Evolutionary conservation across 2,888 invertebrate genomes (phyloP), one percentile per base, ranked within the genome.

Genomic region (Chrysomela aeneicollis): DNA sequence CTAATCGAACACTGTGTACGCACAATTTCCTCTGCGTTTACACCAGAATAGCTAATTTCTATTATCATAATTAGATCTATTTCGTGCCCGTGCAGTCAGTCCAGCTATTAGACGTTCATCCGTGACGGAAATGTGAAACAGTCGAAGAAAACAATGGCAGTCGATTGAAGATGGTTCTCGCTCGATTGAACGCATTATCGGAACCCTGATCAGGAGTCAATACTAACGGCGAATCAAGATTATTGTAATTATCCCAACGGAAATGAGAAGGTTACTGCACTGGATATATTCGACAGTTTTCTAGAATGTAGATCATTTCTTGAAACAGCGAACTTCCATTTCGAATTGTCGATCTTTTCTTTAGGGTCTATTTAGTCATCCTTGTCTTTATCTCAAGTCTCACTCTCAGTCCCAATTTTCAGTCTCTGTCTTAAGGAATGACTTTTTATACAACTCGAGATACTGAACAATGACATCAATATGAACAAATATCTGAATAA

Each of bases 31-130:
- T 42, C 46, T 46, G 37, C 17, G 47, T 22, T 46, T 60, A 47
- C 53, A 60, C 30, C 46, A 21, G 47, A 51, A 60, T 60, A 46
- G 53, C 42, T 52, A 47, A 60, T 60, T 60, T 53, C 53, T 21
- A 47, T 52, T 53, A 60, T 60, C 60, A 22, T 53, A 60, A 60
- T 60, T 53, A 32, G 37, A 60, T 60, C 60, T 60, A 60, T 26
- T 53, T 22, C 46, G 42, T 46, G 37, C 60, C 30, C 17, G 26
- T 57, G 12, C 35, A 35, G 37, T 22, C 15, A 30, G 19, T 12
- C 22, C 12, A 17, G 26, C 57, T 9, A 46, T 57, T 47, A 47
- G 19, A n/a, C 37, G 12, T 0, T 57, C 19, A 21, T 26, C 57
- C 57, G 57, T 57, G 57, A 57, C 57, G 17, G 47, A 46, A 30